Evolutionary conservation across 2,888 invertebrate genomes (phyloP), one percentile per base, ranked within the genome.

Genomic region (Nyleta sp.): DNA sequence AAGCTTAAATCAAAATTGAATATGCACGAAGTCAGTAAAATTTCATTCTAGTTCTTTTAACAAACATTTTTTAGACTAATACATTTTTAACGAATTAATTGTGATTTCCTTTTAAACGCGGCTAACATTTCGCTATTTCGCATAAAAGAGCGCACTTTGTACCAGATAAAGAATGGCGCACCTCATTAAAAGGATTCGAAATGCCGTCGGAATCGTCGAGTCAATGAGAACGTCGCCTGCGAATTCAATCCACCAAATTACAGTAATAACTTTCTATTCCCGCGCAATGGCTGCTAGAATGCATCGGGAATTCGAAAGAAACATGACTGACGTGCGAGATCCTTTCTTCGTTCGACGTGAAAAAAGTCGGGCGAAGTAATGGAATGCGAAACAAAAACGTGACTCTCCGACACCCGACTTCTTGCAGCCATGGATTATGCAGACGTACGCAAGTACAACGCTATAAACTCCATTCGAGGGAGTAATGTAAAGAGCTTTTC

Each of bases 301-400:
- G 44, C 64, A 53, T 74, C 53, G 57, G 24, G 33, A 44, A 57
- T 55, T 44, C 28, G 22, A 62, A 79, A 78, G 74, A 79, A 68
- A 40, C 46, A 48, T 65, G 31, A 59, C 53, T 53, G 72, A 65
- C 73, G 65, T 70, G 31, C 59, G 15, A 20, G 71, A 59, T 35
- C 20, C 55, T 70, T 79, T 75, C 75, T 75, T 40, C 44, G 24
- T 55, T 75, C 60, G 50, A 57, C 50, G 48, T 42, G 50, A 48
- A 72, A 72, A 72, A 67, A 59, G 70, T 28, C 20, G 50, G 20
- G 20, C 22, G 40, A 64, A 64, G 72, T 72, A 73, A 80, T 75
- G 72, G 67, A 73, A 76, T 40, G 73, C 52, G 64, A 70, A 67
- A 76, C 73, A 74, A 77, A 80, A 80, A 80, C 73, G 76, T 80